Conservation (phyloP, 2,797 vertebrate species). For the Natrix natrix region DNA sequence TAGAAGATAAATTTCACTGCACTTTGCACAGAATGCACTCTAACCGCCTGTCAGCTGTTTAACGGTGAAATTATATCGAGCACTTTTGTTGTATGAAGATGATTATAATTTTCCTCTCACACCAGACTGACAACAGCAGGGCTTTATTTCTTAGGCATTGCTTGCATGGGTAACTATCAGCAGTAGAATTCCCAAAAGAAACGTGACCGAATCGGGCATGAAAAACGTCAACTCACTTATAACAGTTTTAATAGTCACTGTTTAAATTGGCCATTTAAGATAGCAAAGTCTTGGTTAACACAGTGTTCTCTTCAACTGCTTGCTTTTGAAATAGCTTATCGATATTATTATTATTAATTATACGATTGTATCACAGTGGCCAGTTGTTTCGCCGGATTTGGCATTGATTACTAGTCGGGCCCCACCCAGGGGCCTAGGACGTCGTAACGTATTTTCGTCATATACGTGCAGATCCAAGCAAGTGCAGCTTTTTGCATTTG, state of each 20-base stretch:
- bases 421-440: no score
- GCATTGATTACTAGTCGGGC: no score
- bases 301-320: not conserved
- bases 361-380: no score
- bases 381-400: no score
- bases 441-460: no score
- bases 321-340: not conserved
- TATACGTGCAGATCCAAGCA: no score
- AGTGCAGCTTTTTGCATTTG: no score
- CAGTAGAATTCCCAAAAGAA: not conserved
- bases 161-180: no score
- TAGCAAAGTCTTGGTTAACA: not conserved
- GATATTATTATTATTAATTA: no score
- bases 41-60: not conserved
- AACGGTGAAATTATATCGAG: not conserved
- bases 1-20: not conserved
- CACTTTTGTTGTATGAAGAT: not conserved
- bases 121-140: not conserved
- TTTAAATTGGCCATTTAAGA: not conserved
- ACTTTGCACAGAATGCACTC: not conserved
- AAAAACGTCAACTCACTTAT: not conserved
- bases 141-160: not conserved
- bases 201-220: not conserved
- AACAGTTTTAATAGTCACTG: not conserved
- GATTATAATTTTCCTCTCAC: not conserved